Conservation (phyloP, 2,113 vertebrate species). For the Poeciliopsis prolifica region DNA sequence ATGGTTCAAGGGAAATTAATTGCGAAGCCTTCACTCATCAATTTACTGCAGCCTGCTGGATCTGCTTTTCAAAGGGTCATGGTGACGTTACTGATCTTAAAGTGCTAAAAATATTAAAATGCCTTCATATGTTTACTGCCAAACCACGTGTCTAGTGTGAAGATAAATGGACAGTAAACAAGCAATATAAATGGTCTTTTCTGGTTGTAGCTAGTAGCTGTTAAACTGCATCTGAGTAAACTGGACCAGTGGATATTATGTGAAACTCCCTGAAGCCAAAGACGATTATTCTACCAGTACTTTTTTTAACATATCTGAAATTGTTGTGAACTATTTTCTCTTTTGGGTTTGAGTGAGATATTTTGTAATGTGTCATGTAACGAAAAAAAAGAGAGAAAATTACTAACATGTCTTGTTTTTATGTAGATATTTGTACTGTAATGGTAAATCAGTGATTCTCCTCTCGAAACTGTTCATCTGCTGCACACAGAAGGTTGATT, state of each 20-base stretch:
- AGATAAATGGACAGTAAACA: neutral
- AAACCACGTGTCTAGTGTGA: neutral
- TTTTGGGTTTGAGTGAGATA: neutral
- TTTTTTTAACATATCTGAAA: neutral
- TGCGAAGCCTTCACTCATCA: neutral
- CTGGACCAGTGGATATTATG: neutral
- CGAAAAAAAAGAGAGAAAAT: neutral
- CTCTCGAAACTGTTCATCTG: neutral
- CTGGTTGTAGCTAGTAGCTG: neutral
- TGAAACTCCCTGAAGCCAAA: neutral
- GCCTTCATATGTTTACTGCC: constrained; percentile 47
- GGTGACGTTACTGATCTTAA: neutral
- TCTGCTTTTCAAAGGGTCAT: neutral
- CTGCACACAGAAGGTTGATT: neutral
- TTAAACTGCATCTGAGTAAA: neutral
- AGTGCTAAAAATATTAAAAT: constrained; percentile 19
- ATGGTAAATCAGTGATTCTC: neutral
- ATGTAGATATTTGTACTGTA: neutral
- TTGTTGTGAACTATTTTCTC: neutral
- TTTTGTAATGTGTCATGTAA: constrained; percentile 8
- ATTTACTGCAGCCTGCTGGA: neutral
- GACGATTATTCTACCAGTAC: neutral
- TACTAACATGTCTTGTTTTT: neutral
- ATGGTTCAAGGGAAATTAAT: neutral
- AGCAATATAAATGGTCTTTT: neutral